Percentiles rank a stretch among this genome's conserved stretches.
These are phyloP conservation scores for Sturnus vulgaris DNA, from an alignment of 2,113 vertebrate genomes.

Conservation along the genomic window DNA sequence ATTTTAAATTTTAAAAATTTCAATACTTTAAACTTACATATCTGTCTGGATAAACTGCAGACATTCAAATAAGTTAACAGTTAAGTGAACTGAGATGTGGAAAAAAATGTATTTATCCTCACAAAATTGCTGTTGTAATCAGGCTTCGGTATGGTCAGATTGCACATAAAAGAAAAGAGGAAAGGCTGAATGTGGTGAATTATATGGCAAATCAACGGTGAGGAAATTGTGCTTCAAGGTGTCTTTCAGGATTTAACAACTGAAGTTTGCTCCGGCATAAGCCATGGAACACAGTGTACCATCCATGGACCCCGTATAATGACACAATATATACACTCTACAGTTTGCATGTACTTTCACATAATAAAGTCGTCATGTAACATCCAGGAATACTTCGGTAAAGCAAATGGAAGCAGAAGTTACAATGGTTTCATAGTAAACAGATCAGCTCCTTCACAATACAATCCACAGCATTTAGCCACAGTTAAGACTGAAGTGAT, in stretches of 20 bases:
- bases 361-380: slow-evolving; percentile 53
- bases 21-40: slow-evolving; percentile 39
- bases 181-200: slow-evolving; percentile 44
- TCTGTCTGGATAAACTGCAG: slow-evolving; percentile 55
- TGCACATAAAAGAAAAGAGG: slow-evolving; percentile 12
- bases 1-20: slow-evolving; percentile 15
- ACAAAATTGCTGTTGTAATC: slow-evolving; percentile 37
- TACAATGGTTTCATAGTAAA: slow-evolving; percentile 62
- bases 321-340: slow-evolving; percentile 75
- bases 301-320: slow-evolving; percentile 45
- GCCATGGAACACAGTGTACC: slow-evolving; percentile 52
- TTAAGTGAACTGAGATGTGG: slow-evolving; percentile 41
- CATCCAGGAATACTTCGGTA: slow-evolving; percentile 70
- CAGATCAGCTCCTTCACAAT: slow-evolving; percentile 64
- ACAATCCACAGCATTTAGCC: slow-evolving; percentile 63
- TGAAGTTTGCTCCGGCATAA: slow-evolving; percentile 57
- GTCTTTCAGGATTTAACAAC: slow-evolving; percentile 63
- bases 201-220: slow-evolving; percentile 44
- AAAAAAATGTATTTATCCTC: slow-evolving; percentile 24
- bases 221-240: slow-evolving; percentile 78
- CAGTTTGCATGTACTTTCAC: slow-evolving; percentile 70
- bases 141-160: slow-evolving; percentile 43
- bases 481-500: slow-evolving; percentile 71
- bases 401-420: slow-evolving; percentile 69
- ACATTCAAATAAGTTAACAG: slow-evolving; percentile 61